These are phyloP conservation scores for Allolobophora icterica DNA, from an alignment of 2,888 invertebrate genomes.

Conservation along the genomic window DNA sequence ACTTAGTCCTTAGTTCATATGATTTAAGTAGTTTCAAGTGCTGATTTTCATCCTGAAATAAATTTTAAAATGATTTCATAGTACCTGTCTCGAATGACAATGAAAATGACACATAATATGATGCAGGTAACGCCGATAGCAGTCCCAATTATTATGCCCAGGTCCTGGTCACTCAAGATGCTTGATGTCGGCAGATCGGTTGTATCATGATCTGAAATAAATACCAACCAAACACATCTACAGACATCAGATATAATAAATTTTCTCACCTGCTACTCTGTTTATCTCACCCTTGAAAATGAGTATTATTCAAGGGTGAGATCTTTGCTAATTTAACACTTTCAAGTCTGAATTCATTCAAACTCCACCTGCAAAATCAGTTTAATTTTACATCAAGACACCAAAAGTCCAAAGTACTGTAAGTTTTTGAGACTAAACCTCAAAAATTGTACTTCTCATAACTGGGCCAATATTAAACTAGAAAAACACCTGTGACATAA, in stretches of 20 bases:
- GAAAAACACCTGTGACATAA: background rate
- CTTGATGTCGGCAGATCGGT: background rate
- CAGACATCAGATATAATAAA: background rate
- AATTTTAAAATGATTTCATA: background rate
- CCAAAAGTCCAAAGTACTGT: background rate
- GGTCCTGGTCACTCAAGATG: conserved; percentile 22
- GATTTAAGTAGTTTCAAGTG: too few relatives aligned
- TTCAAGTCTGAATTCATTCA: background rate
- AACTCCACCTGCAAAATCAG: background rate
- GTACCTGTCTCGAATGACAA: conserved; percentile 31
- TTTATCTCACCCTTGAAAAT: background rate
- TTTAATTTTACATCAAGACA: background rate
- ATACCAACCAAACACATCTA: background rate
- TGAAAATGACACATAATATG: conserved; percentile 32
- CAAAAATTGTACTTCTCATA: background rate
- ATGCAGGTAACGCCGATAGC: conserved; percentile 32
- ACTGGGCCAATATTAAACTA: background rate
- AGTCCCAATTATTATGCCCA: conserved; percentile 34
- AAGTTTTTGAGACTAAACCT: background rate
- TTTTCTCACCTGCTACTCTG: background rate
- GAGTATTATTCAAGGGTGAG: background rate
- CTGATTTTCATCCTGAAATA: too few relatives aligned
- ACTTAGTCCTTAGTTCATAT: too few relatives aligned
- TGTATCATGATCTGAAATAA: background rate
- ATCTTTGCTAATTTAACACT: background rate